These are phyloP conservation scores for Leptogaster cylindrica DNA, from an alignment of 2,888 invertebrate species.

Conservation along the genomic window DNA sequence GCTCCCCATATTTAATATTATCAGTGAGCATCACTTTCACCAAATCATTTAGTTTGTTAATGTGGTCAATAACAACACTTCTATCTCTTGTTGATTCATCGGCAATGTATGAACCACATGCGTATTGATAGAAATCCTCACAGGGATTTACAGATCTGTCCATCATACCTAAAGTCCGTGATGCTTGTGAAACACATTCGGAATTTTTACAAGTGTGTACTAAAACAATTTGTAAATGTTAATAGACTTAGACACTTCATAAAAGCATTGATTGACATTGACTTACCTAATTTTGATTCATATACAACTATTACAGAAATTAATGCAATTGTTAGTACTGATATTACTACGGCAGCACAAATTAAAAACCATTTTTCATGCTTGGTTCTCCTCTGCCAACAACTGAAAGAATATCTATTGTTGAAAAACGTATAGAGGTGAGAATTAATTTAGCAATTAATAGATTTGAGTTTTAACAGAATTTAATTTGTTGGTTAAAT, in stretches of 20 bases:
- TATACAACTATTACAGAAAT: not conserved
- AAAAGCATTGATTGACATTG: not conserved
- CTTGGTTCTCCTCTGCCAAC: slow-evolving; percentile 7
- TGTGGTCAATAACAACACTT: slow-evolving; percentile 14
- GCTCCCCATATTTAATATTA: slow-evolving; percentile 3
- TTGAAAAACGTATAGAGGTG: too few species aligned
- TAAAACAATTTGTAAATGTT: not conserved
- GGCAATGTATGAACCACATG: slow-evolving; percentile 65
- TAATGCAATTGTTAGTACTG: not conserved
- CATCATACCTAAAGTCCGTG: slow-evolving; percentile 71
- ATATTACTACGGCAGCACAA: not conserved
- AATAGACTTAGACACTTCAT: too few species aligned
- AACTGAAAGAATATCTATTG: not conserved
- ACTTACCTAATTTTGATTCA: not conserved
- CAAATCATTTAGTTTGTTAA: slow-evolving; percentile 20
- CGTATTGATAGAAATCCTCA: slow-evolving; percentile 78
- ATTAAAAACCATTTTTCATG: not conserved
- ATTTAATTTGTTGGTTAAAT: too few species aligned
- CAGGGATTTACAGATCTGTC: slow-evolving; percentile 73
- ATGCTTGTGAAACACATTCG: slow-evolving; percentile 80
- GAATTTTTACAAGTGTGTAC: slow-evolving; percentile 67
- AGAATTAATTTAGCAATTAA: too few species aligned
- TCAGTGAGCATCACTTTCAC: slow-evolving; percentile 25
- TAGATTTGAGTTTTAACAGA: too few species aligned
- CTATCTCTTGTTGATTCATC: slow-evolving; percentile 1